phyloP scores from a whole-genome alignment of 2,888 invertebrate genomes.

The Conops quadrifasciatus region DNA sequence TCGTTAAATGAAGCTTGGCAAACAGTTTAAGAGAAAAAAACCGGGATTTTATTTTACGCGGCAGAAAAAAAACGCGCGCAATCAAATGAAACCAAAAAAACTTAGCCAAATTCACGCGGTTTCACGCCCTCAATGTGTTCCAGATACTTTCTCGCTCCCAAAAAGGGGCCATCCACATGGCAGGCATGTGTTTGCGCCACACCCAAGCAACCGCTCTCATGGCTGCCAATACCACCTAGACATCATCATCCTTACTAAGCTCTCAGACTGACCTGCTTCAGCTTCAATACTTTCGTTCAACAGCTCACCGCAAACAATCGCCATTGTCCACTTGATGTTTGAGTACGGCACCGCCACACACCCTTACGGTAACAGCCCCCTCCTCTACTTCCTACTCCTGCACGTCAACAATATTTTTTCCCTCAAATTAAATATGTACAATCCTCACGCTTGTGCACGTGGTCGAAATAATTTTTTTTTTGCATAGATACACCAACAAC shows the following conservation, averaged over 20 bases:
- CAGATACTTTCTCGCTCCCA: too few species aligned
- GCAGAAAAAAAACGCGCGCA: constrained; percentile 1
- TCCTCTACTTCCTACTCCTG: too few species aligned
- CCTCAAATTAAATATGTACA: constrained; percentile 15
- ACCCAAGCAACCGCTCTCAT: too few species aligned
- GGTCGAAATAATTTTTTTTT: constrained; percentile 8
- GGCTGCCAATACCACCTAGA: too few species aligned
- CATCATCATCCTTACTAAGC: too few species aligned
- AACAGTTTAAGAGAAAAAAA: constrained; percentile 23
- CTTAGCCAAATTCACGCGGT: constrained; percentile 8
- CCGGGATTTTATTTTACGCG: too few species aligned
- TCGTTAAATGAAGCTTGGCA: constrained; percentile 37
- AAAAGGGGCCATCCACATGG: too few species aligned
- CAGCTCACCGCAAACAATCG: constrained; percentile 9
- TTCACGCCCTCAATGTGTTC: background rate
- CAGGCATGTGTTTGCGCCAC: too few species aligned
- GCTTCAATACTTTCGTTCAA: background rate
- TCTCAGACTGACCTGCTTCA: constrained; percentile 15
- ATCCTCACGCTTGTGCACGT: constrained; percentile 24
- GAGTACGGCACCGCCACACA: too few species aligned
- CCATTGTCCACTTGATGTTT: constrained; percentile 29
- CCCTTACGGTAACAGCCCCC: too few species aligned
- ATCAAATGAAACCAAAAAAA: constrained; percentile 9
- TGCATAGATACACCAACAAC: background rate
- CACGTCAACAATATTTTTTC: background rate